Conservation (phyloP, 1,140 invertebrate genomes). For the Pectinophora gossypiella region DNA sequence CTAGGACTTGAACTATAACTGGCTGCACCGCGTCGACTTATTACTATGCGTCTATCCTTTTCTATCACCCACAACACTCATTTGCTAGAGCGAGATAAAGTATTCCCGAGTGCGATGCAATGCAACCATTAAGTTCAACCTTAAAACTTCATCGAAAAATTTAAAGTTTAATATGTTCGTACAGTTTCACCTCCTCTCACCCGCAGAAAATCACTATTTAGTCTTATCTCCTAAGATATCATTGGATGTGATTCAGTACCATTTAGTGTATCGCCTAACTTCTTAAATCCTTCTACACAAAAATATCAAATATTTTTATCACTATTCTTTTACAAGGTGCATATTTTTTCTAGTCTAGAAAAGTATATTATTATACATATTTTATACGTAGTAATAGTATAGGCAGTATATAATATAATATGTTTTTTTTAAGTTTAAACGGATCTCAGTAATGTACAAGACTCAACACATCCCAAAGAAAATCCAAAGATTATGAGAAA, state of each 20-base stretch:
- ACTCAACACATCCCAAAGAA: slow-evolving; percentile 42
- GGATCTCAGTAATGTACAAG: slow-evolving; percentile 8
- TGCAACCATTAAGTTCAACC: no score
- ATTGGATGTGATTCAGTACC: background rate
- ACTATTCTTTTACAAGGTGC: background rate
- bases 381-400: background rate
- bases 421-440: background rate
- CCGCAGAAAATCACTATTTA: no score
- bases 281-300: background rate
- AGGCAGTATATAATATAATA: background rate
- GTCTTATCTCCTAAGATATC: background rate
- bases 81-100: no score
- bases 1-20: no score
- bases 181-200: no score
- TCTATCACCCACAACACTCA: no score
- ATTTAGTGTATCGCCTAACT: background rate
- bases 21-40: no score
- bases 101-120: no score
- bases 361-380: background rate
- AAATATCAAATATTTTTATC: background rate
- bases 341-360: background rate
- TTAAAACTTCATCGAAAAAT: no score
- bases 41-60: no score
- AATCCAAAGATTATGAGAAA: slow-evolving; percentile 32
- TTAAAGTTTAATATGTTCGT: no score